Percentiles rank a stretch among this genome's conserved stretches.
Conservation (phyloP, 2,113 vertebrate species). For the Tragelaphus imberbis region DNA sequence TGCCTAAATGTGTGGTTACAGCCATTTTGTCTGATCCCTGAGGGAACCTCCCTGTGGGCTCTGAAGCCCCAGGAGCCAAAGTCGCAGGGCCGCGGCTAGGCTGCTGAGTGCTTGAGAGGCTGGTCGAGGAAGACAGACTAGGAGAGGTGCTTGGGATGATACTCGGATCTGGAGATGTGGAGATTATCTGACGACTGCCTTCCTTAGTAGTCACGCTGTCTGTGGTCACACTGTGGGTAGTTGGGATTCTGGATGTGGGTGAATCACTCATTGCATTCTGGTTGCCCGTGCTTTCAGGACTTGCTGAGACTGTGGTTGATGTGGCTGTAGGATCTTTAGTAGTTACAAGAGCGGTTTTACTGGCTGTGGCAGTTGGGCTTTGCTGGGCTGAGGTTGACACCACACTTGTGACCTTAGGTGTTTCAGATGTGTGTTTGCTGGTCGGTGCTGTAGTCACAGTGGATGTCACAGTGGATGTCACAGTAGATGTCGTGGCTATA, state of each 20-base stretch:
- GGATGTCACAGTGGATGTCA: accelerated
- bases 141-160: accelerated
- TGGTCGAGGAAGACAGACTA: accelerated
- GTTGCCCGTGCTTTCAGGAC: accelerated
- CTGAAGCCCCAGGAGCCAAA: accelerated
- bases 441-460: accelerated
- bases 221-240: accelerated
- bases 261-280: accelerated
- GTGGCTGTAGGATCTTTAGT: accelerated
- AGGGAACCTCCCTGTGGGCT: accelerated
- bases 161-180: accelerated
- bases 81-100: accelerated
- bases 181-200: accelerated
- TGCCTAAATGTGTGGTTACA: accelerated
- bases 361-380: accelerated
- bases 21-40: accelerated
- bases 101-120: accelerated
- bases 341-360: accelerated
- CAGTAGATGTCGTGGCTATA: accelerated
- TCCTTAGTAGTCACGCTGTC: accelerated
- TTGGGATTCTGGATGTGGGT: accelerated
- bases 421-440: accelerated
- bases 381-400: accelerated
- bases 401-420: accelerated
- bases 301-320: accelerated